Evolutionary conservation across 64 coral and sea anemone genomes (phyloP), one percentile per base, ranked within the genome.

Genomic region (Stichodactyla helianthus): DNA sequence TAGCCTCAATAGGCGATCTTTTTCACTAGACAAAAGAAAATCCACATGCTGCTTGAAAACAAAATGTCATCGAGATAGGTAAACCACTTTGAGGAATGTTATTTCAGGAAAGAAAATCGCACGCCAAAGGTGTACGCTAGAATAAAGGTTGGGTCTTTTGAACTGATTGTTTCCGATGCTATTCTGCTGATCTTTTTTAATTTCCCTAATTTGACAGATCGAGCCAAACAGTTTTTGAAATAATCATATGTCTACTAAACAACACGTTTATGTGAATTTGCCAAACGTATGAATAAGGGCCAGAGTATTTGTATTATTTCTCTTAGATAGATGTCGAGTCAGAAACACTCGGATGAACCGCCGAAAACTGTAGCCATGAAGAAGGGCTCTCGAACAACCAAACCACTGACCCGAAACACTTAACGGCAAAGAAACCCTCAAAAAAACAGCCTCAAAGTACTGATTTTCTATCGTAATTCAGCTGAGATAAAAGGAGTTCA

Each of bases 171-270:
- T 74, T 74, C 68, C 68, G 68, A 74, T 74, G 13, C 25, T n/a
- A 26, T 74, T 74, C 2, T 74, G 20, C 68, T 31, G 68, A 74
- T 74, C 68, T 74, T 74, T 74, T 11, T 74, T 10, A 74, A 74
- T 74, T 74, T 74, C 68, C 68, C 68, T 74, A 74, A 74, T n/a
- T 35, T 74, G 68, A 74, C 68, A 74, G 25, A 74, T 74, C 68
- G 11, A 31, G 11, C 23, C 68, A 74, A 74, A 74, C 12, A 74
- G 68, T 74, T 74, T 74, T 27, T 26, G 2, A 0, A 31, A 23
- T 14, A 13, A 74, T 10, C 31, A 74, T 28, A 20, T 31, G 14
- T 6, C 62, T 12, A 65, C 62, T 65, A 65, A 22, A 22, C 10
- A 65, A 65, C 25, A 74, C 26, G 6, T 35, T 74, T 74, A 74